Evolutionary conservation across 1,140 invertebrate species (phyloP), one percentile per base, ranked within the genome.

Genomic region (roundworm (Caenorhabditis elegans)): DNA sequence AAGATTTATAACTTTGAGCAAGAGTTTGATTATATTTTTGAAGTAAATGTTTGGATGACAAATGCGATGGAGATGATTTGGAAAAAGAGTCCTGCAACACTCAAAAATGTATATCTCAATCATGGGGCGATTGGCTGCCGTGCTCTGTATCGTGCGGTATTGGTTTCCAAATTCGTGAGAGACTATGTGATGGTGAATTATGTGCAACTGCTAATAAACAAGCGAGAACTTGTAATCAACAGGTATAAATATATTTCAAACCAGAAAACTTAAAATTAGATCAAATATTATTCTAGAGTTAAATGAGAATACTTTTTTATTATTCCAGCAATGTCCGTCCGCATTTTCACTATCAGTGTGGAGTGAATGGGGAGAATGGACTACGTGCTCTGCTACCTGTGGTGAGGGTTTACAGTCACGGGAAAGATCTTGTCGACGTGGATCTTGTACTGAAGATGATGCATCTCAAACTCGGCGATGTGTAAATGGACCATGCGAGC

Each of bases 101-200:
- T 28, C 48, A 80, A 6, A 48, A 81, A 51, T 86, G 85, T 46
- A n/a, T 82, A 15, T 80, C 49, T 11, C 84, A 86, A 36, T 46
- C 78, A 2, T 87, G 86, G 86, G 80, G 86, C 15, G 85, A 88
- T 39, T 88, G 87, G 87, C 43, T 85, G 31, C 84, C 87, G 0
- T 88, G 87, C 46, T 87, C 84, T 10, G 87, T 88, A 4, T 83
- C 83, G 8, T 90, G 88, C 55, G 88, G 88, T 13, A 90, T 89
- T 36, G 88, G 88, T 15, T 89, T 89, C 51, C 88, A 89, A 82
- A 49, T 89, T 19, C 31, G 88, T 39, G 89, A 89, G 77, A 51
- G 84, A 51, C 65, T 85, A 2, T 89, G 88, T 55, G 82, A 83
- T 34, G 83, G 82, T 1, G 70, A 82, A 24, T 51, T 79, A 0